Percentiles rank a stretch among this genome's conserved stretches.
These are phyloP conservation scores for Diachasmimorpha longicaudata DNA, from an alignment of 1,140 invertebrate species.

Conservation along the genomic window DNA sequence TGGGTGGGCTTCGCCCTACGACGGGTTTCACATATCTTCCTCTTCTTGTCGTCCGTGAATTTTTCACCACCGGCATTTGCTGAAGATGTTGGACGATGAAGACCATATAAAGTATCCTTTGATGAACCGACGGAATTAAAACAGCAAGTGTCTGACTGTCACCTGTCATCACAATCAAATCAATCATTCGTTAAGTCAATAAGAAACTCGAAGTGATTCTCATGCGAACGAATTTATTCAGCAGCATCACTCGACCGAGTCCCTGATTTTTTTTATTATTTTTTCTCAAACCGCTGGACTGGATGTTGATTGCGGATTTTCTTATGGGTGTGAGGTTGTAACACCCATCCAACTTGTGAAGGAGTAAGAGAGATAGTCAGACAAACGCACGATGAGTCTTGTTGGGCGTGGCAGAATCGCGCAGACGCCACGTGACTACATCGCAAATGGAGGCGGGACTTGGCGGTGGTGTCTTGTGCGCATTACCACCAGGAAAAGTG, in stretches of 20 bases:
- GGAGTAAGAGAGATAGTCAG: slow-evolving; percentile 20
- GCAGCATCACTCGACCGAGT: not conserved
- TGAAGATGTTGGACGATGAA: not conserved
- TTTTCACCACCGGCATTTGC: not conserved
- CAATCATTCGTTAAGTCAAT: slow-evolving; percentile 16
- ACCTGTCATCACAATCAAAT: slow-evolving; percentile 11
- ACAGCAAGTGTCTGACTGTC: not conserved
- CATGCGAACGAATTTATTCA: not conserved
- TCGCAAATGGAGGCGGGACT: slow-evolving; percentile 49
- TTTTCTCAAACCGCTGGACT: not conserved
- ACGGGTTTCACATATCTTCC: not conserved
- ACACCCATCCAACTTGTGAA: not conserved
- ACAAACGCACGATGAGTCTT: slow-evolving; percentile 2
- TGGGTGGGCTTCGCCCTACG: not conserved
- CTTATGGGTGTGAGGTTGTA: not conserved
- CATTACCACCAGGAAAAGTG: not conserved
- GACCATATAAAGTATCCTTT: slow-evolving; percentile 5
- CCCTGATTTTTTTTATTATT: not conserved
- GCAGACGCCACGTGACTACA: slow-evolving; percentile 51
- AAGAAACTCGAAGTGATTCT: not conserved
- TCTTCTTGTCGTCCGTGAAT: not conserved
- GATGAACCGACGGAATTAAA: slow-evolving; percentile 17
- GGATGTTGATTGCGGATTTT: not conserved
- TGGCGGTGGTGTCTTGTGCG: slow-evolving; percentile 28
- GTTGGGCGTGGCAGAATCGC: slow-evolving; percentile 52